Percentiles rank a stretch among this genome's conserved stretches.
Conservation (phyloP, 1,140 invertebrate genomes). For the Cyclina sinensis region DNA sequence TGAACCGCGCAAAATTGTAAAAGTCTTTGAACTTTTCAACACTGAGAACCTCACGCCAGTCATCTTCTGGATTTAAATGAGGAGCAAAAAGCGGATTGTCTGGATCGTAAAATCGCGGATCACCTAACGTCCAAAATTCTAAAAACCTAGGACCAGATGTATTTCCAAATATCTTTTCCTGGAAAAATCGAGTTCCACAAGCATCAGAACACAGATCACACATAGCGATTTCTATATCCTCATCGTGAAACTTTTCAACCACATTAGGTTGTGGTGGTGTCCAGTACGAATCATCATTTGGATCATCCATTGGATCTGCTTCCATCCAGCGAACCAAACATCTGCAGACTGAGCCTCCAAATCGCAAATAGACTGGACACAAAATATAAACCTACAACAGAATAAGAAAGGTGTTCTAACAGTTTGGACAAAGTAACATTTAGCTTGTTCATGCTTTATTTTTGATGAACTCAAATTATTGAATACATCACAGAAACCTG, state of each 20-base stretch:
- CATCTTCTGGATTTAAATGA: constrained; percentile 38
- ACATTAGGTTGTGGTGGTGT: constrained; percentile 61
- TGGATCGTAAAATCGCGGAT: constrained; percentile 77
- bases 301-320: constrained; percentile 67
- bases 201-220: constrained; percentile 75
- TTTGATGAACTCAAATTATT: too few relatives aligned
- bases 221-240: constrained; percentile 64
- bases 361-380: constrained; percentile 79
- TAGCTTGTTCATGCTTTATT: too few relatives aligned
- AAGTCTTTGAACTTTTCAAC: constrained; percentile 76
- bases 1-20: constrained; percentile 71
- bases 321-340: constrained; percentile 79
- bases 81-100: constrained; percentile 77
- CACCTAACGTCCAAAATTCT: constrained; percentile 72
- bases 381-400: constrained; percentile 78
- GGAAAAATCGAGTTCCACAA: constrained; percentile 74
- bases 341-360: constrained; percentile 78
- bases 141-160: constrained; percentile 68
- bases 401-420: too few relatives aligned
- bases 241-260: constrained; percentile 33
- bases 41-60: constrained; percentile 74
- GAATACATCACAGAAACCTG: too few relatives aligned
- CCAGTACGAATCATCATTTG: constrained; percentile 78
- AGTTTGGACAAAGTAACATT: too few relatives aligned
- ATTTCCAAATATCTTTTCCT: constrained; percentile 73